Base-by-base conservation (phyloP, 2,113 vertebrate species). In the Sclerurus mexicanus region DNA sequence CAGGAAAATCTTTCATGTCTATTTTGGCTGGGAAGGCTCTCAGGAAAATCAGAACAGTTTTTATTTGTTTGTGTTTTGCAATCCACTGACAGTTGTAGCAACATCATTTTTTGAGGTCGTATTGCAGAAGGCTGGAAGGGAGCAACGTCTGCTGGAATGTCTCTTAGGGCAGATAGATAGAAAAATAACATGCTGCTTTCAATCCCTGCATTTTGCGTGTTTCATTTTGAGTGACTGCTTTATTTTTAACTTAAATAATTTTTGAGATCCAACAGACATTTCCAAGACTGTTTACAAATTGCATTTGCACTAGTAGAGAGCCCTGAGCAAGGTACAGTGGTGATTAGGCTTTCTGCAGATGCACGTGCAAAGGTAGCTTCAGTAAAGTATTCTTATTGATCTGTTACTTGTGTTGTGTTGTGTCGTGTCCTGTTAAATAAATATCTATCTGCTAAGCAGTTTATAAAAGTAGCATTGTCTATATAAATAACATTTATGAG, bases 11-110 rank as follows among this genome's bases (percentile, higher is more conserved):
- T 3, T 67, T 27, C 21, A 0, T 46, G 16, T 47, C 35, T 73
- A 1, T 82, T 90, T 74, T 83, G 85, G 30, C 85, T 81, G 47
- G 47, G 72, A 84, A 12, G 0, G 0, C 42, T 66, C 42, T 90
- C 25, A 31, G 75, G 30, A 76, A 93, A 85, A 84, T 69, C 42
- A 63, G 55, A 80, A 31, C 0, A 3, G 9, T 39, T 89, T 90
- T 53, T 79, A 44, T 72, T 85, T 60, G 62, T 64, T 69, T 79
- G 52, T 88, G 22, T 93, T 95, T 83, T 91, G 64, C 92, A 92
- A 67, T 90, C 67, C 52, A 17, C 27, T 77, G 68, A 44, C 87
- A 90, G 78, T 88, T 86, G 91, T 74, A 93, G 59, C 55, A 86
- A 71, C 83, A 67, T 74, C 18, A 13, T 90, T 88, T 94, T 73